Evolutionary conservation across 2,797 vertebrate species (phyloP).

Genomic region (Poecilia velifera): DNA sequence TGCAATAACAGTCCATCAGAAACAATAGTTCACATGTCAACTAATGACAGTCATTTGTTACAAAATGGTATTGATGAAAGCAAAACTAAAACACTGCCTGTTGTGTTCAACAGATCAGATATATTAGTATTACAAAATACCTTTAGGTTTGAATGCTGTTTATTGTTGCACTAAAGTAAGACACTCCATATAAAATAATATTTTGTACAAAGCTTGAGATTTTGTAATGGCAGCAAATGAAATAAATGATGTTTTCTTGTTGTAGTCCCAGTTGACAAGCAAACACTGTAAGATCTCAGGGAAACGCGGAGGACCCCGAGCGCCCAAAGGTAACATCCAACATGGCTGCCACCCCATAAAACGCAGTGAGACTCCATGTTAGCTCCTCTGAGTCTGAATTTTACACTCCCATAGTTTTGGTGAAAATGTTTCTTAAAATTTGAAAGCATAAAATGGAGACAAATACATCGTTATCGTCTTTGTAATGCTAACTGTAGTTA

Average conservation of each 20-base stretch:
- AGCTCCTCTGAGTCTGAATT: background rate
- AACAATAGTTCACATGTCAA: conserved; percentile 35
- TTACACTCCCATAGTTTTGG: background rate
- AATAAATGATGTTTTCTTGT: background rate
- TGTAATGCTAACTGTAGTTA: background rate
- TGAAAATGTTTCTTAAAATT: background rate
- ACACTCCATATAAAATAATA: background rate
- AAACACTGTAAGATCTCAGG: background rate
- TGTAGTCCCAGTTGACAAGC: background rate
- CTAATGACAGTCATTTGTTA: conserved; percentile 17
- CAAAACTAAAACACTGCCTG: conserved; percentile 12
- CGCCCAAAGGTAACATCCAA: background rate
- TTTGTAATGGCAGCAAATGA: background rate
- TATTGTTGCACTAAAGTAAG: background rate
- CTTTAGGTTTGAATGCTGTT: background rate
- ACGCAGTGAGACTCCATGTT: too few relatives aligned
- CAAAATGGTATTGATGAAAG: conserved; percentile 26
- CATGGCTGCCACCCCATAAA: background rate
- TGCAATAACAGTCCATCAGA: conserved; percentile 54
- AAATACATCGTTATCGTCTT: background rate
- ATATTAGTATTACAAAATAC: background rate
- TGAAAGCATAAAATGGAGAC: background rate
- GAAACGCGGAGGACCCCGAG: background rate
- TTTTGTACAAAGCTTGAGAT: background rate
- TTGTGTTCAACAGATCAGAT: background rate